phyloP scores from a whole-genome alignment of 2,113 vertebrate genomes.

The Pandion haliaetus region DNA sequence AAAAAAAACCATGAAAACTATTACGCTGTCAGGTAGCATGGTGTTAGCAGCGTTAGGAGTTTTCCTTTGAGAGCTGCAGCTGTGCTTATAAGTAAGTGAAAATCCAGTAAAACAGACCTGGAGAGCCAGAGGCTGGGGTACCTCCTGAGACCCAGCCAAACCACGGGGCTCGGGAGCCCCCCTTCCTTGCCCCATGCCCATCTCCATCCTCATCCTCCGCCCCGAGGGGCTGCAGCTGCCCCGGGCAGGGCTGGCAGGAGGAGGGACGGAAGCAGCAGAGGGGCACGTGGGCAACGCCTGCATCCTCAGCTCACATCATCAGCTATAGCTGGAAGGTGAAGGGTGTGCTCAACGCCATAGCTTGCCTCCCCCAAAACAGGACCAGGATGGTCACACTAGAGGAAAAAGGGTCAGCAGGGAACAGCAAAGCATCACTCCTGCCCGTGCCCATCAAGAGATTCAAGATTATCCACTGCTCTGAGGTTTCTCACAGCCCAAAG shows the following conservation, averaged over 20 bases:
- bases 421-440: neutral
- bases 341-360: neutral
- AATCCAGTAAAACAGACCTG: neutral
- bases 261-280: neutral
- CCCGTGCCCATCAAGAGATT: accelerated
- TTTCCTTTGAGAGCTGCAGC: neutral
- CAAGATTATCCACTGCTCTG: neutral
- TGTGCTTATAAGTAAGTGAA: neutral
- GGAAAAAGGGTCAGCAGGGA: neutral
- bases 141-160: neutral
- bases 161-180: accelerated
- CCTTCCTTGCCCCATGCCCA: no score
- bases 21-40: accelerated
- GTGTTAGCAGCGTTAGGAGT: neutral
- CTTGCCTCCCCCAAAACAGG: neutral
- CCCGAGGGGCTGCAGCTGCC: neutral
- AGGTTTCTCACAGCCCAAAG: neutral
- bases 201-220: neutral
- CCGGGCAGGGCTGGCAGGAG: neutral
- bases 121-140: neutral
- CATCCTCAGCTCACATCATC: neutral
- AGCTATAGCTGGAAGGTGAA: neutral
- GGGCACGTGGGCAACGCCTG: neutral
- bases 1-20: neutral
- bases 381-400: neutral